Evolutionary conservation across 1,140 invertebrate genomes (phyloP).

Genomic region (Pseudomyrmex concolor): DNA sequence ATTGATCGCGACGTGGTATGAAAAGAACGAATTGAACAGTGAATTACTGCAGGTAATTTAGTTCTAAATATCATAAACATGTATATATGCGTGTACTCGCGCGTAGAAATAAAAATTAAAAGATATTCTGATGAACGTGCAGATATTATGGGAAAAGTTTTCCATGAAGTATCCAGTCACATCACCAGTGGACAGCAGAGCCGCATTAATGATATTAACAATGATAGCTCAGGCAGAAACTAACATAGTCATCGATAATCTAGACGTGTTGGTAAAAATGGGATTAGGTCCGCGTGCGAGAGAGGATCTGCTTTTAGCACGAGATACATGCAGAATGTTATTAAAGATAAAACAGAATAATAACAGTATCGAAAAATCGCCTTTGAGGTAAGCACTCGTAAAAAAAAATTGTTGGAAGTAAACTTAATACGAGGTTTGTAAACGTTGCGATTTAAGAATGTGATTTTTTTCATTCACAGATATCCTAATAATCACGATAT

Average conservation of each 20-base stretch:
- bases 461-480: slow-evolving; percentile 74
- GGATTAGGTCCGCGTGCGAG: slow-evolving; percentile 85
- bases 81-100: too few species aligned
- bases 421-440: neutral
- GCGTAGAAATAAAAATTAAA: too few species aligned
- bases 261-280: slow-evolving; percentile 86
- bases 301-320: slow-evolving; percentile 86
- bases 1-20: slow-evolving; percentile 89
- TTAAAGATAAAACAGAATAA: slow-evolving; percentile 82
- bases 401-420: neutral
- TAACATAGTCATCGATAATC: slow-evolving; percentile 86
- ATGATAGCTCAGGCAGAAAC: slow-evolving; percentile 88
- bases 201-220: slow-evolving; percentile 90
- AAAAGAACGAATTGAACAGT: slow-evolving; percentile 86
- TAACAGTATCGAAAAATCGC: slow-evolving; percentile 70
- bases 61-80: neutral
- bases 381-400: slow-evolving; percentile 72
- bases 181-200: slow-evolving; percentile 88
- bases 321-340: slow-evolving; percentile 87
- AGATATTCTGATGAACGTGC: slow-evolving; percentile 61
- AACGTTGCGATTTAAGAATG: slow-evolving; percentile 37
- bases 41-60: slow-evolving; percentile 82
- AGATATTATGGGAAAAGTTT: slow-evolving; percentile 93
- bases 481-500: slow-evolving; percentile 86
- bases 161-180: slow-evolving; percentile 90